A percentile compares a stretch with the other conserved stretches of the same genome.
Conservation (phyloP, 1,140 invertebrate species). For the Euura saliciscinereae region DNA sequence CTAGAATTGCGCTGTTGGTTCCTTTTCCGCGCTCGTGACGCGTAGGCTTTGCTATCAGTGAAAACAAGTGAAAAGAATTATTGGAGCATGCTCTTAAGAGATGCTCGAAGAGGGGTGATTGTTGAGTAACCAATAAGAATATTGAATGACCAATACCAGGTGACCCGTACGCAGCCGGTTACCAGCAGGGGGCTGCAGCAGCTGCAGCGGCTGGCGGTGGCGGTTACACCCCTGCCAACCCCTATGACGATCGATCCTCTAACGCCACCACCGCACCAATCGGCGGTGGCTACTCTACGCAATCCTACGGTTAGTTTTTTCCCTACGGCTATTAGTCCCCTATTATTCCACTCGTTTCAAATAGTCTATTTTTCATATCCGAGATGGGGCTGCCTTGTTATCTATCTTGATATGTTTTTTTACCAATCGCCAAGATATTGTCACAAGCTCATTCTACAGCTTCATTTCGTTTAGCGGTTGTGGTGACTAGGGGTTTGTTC, state of each 20-base stretch:
- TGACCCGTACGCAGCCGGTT: slow-evolving; percentile 43
- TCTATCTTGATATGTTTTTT: background rate
- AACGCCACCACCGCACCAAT: slow-evolving; percentile 43
- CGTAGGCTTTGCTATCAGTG: too few relatives aligned
- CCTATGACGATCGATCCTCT: slow-evolving; percentile 47
- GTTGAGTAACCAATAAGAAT: background rate
- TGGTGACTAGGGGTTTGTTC: too few relatives aligned
- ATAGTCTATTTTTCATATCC: slow-evolving; percentile 11
- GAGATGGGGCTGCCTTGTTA: slow-evolving; percentile 13
- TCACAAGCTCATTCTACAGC: too few relatives aligned
- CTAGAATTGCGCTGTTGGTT: too few relatives aligned
- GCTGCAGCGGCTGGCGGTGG: slow-evolving; percentile 36
- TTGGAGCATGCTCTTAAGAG: too few relatives aligned
- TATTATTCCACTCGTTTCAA: background rate
- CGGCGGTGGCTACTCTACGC: slow-evolving; percentile 47
- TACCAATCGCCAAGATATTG: too few relatives aligned
- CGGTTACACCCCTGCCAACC: slow-evolving; percentile 41
- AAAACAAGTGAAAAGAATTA: too few relatives aligned
- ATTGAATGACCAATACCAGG: background rate
- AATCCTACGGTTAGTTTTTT: slow-evolving; percentile 50
- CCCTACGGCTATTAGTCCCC: background rate
- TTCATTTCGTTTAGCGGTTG: too few relatives aligned
- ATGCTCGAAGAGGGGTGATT: too few relatives aligned
- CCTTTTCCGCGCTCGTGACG: too few relatives aligned
- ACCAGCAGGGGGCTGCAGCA: slow-evolving; percentile 41